Evolutionary conservation across 2,113 vertebrate species (phyloP), one percentile per base, ranked within the genome.

Genomic region (Pogona vitticeps): DNA sequence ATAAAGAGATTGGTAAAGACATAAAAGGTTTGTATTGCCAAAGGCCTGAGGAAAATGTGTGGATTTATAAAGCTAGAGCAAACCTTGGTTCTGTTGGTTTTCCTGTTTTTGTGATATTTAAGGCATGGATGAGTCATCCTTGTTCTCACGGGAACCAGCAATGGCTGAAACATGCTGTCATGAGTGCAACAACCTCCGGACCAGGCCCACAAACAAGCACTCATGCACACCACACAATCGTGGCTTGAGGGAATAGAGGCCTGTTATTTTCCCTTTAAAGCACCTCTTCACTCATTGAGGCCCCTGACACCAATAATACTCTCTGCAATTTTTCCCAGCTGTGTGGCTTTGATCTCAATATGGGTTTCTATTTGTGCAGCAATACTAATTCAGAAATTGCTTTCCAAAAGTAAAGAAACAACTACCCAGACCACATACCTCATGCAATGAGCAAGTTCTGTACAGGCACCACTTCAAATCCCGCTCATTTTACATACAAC

Each of bases 1-100:
- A 12, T 2, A 82, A 92, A 94, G 92, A 86, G 68, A 91, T 83
- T 73, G 86, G 92, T 80, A 91, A 93, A 92, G 76, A 68, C 82
- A 90, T 88, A 80, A 21, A 86, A 75, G 56, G 85, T 83, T 61
- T 67, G 42, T 78, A 59, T 7, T 73, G 91, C 87, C 77, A 46
- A 84, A 77, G 72, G 77, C 87, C 84, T 42, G n/a, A 85, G 85
- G 46, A 76, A 86, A 91, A 80, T 0, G 0, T 65, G 82, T 77
- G 14, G 8, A 26, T 80, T 79, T 65, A 71, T 0, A 31, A 85
- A 87, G 72, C 70, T 70, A 86, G 90, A 85, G 76, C 52, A 77
- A n/a, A 0, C 0, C 73, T 10, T 1, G 31, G 46, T 79, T 72
- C 87, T 88, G 71, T 87, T 31, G 17, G 38, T 77, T 89, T 88